A percentile compares a stretch with the other conserved stretches of the same genome.
phyloP scores from a whole-genome alignment of 2,797 vertebrate species.

The Artibeus jamaicensis region DNA sequence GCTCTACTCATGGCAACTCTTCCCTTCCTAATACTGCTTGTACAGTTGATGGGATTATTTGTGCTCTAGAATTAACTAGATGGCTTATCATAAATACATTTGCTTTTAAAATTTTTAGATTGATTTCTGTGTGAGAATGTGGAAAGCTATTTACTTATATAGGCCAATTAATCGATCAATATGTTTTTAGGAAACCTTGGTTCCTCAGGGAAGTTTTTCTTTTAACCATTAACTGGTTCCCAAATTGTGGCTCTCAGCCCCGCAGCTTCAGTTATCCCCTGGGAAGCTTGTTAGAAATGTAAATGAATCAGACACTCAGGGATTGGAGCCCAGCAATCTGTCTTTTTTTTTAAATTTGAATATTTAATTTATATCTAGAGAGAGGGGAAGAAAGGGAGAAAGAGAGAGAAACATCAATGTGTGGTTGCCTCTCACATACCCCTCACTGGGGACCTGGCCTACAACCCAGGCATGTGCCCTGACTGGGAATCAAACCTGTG shows the following conservation, averaged over 20 bases:
- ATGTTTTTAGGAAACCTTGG: background rate
- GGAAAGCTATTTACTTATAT: background rate
- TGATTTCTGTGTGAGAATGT: background rate
- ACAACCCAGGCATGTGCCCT: too few species aligned
- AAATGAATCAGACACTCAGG: background rate
- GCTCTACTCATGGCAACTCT: background rate
- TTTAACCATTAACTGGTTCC: background rate
- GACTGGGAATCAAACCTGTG: too few species aligned
- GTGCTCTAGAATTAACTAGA: background rate
- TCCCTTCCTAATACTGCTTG: background rate
- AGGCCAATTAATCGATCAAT: background rate
- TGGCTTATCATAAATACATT: background rate
- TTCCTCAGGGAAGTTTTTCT: background rate
- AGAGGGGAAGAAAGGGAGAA: too few species aligned
- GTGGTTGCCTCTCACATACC: too few species aligned
- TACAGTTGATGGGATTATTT: background rate
- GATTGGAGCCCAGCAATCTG: background rate
- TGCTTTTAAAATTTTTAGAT: background rate
- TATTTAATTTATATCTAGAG: too few species aligned
- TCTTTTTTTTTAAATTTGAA: background rate
- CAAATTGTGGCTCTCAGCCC: background rate
- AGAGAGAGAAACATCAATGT: too few species aligned
- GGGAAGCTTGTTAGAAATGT: background rate
- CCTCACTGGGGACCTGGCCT: too few species aligned
- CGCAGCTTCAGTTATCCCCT: background rate